Evolutionary conservation across 2,113 vertebrate species (phyloP), one percentile per base, ranked within the genome.

Genomic region (Ramphastos sulfuratus): DNA sequence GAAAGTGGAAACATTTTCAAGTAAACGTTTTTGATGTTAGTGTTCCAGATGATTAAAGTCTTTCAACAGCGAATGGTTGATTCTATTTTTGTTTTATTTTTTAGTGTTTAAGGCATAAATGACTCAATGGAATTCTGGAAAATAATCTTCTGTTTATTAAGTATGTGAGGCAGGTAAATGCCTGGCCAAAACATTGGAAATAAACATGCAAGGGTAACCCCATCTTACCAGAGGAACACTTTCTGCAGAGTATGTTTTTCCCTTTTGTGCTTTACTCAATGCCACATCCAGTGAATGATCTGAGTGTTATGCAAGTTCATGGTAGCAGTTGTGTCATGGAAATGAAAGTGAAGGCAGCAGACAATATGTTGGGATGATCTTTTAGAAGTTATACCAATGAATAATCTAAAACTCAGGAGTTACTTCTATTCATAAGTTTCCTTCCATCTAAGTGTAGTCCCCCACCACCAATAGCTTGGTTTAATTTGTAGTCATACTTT

Each of bases 11-110:
- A 82, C 50, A 67, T 95, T 96, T 97, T 97, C 92, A 95, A 97
- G 96, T 96, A 97, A 97, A 97, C 81, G 81, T 95, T 97, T 93
- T 92, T 35, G 70, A 93, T 97, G 86, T 96, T 97, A 94, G 63
- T 85, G 88, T 94, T 97, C 94, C 95, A 96, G 95, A 94, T 93
- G 93, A 97, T 97, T 97, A 93, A 94, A 66, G 93, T 90, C 42
- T 91, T 97, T 96, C 96, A 96, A 96, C 96, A 96, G 90, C 92
- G 67, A 95, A 85, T 89, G 82, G 7, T 72, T 94, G 92, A 7
- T 93, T 86, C 87, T 52, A 83, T 96, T 96, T n/a, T 42, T 93
- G 24, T 67, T 92, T 89, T 84, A 39, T 87, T 97, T 96, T 87
- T 94, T 86, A 82, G 61, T 85, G 71, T 89, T 92, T 80, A 91